These are phyloP conservation scores for Mormyrops attenuatus DNA, from an alignment of 2,797 vertebrate species.

Conservation along the genomic window DNA sequence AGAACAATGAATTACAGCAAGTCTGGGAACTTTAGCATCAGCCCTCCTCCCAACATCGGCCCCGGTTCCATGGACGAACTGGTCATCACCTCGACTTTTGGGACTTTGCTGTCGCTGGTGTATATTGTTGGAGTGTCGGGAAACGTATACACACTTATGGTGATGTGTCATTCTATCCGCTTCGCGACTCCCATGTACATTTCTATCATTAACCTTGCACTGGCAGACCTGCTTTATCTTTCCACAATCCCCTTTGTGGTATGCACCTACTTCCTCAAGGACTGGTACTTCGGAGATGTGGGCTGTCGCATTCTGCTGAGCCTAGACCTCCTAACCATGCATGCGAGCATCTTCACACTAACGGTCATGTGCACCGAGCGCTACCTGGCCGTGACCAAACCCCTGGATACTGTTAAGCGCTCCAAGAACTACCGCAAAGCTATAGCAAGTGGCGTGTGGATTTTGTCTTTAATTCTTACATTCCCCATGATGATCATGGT, in stretches of 20 bases:
- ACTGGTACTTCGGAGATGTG: conserved; percentile 87
- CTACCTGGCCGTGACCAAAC: conserved; percentile 81
- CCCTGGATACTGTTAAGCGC: conserved; percentile 71
- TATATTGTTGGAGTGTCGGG: conserved; percentile 78
- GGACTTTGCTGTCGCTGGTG: conserved; percentile 76
- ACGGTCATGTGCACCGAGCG: conserved; percentile 85
- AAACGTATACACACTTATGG: conserved; percentile 81
- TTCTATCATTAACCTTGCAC: conserved; percentile 83
- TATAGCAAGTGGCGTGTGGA: conserved; percentile 74
- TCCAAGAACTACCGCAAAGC: conserved; percentile 73
- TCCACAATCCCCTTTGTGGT: conserved; percentile 88
- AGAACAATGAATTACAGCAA: conserved; percentile 54
- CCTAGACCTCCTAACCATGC: conserved; percentile 90
- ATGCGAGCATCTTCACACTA: conserved; percentile 87
- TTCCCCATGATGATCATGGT: conserved; percentile 86
- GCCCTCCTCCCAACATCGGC: conserved; percentile 39
- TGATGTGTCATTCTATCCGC: conserved; percentile 83
- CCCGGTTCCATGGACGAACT: conserved; percentile 61
- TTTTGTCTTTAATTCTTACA: conserved; percentile 73
- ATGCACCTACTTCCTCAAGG: conserved; percentile 82
- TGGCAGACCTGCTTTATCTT: conserved; percentile 86
- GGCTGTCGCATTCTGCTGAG: conserved; percentile 82
- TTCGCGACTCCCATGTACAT: conserved; percentile 82
- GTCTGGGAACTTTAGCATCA: conserved; percentile 43
- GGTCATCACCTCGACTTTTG: conserved; percentile 75